Evolutionary conservation across 92 coral and sea anemone genomes (phyloP), one percentile per base, ranked within the genome.

Genomic region (Bergia sp.): DNA sequence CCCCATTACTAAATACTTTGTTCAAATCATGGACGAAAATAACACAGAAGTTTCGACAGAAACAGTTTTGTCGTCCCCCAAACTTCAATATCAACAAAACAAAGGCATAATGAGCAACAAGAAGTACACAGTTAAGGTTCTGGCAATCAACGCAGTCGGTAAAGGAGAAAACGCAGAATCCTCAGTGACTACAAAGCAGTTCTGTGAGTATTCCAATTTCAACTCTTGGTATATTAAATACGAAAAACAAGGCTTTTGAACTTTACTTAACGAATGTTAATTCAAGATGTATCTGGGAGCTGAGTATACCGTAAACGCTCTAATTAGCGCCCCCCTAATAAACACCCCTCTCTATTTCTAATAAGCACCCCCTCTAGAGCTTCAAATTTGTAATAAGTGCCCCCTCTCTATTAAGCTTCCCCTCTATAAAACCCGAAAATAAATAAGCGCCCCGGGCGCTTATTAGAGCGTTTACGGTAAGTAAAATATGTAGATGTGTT

Each of bases 91-190:
- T 49, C 36, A 16, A 41, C 36, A 23, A 57, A 77, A 7, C 42
- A 41, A 37, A 6, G 42, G 42, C 55, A 20, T 77, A 16, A 20
- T 40, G 12, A 41, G 81, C 18, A 42, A 20, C 47, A 23, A 40
- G 10, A 77, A 42, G n/a, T 77, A 77, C n/a, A 77, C n/a, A 9
- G 55, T 43, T 4, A 7, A 1, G 15, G n/a, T 77, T 23, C 58
- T 42, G 44, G 81, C 81, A 1, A 9, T 77, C 37, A 77, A 23
- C 44, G 81, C 11, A 77, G 81, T 77, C 37, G 81, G 81, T 38
- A 77, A n/a, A 77, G 81, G 81, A 42, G 81, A 77, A 21, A 21
- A 5, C 5, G 81, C 53, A 43, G 36, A 77, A 77, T 21, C 55
- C 3, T 38, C 50, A 15, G 55, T 15, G 38, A 77, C 81, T 77